Conservation (phyloP, 92 coral and sea anemone genomes). For the Zoanthus gigantus region DNA sequence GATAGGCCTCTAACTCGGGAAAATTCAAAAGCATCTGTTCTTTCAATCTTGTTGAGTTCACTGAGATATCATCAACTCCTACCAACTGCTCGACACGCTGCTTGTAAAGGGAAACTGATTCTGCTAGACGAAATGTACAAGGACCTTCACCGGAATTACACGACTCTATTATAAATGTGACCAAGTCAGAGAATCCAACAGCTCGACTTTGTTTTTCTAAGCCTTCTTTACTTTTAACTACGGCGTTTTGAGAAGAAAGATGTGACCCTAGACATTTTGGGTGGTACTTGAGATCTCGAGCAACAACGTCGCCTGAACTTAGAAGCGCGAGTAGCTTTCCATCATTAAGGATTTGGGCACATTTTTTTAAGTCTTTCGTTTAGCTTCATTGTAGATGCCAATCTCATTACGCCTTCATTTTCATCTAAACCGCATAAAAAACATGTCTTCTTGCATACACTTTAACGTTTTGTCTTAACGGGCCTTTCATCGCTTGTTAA, state of each 20-base stretch:
- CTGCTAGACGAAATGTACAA: neutral
- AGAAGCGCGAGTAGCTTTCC: slow-evolving; percentile 55
- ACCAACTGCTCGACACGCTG: neutral
- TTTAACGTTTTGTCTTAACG: neutral
- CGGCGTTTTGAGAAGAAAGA: neutral
- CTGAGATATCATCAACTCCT: neutral
- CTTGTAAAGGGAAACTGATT: neutral
- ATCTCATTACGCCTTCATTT: neutral
- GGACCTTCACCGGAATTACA: neutral
- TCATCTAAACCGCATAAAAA: neutral
- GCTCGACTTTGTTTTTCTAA: neutral
- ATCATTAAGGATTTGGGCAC: slow-evolving; percentile 54
- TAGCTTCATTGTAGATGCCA: neutral
- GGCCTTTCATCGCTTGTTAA: slow-evolving; percentile 7
- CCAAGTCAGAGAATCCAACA: neutral
- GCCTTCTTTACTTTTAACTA: neutral
- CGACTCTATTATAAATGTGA: neutral
- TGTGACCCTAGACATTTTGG: neutral
- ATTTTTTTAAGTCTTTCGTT: neutral
- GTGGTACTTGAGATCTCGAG: slow-evolving; percentile 57
- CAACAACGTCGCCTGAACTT: slow-evolving; percentile 59
- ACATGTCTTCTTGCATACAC: neutral
- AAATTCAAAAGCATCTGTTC: slow-evolving; percentile 56
- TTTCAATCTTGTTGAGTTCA: slow-evolving; percentile 67
- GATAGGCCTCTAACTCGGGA: slow-evolving; percentile 61